Evolutionary conservation across 2,888 invertebrate genomes (phyloP).

Genomic region (Leptinotarsa rubiginosa): DNA sequence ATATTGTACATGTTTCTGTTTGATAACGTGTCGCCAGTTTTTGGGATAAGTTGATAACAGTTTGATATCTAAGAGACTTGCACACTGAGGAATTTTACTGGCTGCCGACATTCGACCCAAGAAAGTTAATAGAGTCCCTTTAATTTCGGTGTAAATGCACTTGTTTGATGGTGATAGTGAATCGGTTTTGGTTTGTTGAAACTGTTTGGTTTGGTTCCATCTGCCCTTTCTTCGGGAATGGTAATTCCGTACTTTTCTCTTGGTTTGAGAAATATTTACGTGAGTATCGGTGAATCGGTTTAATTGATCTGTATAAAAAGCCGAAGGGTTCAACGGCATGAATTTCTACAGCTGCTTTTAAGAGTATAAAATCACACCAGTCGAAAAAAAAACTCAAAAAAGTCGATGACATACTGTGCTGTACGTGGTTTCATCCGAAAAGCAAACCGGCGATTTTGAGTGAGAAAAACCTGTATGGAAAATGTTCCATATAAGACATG

Average conservation of each 20-base stretch:
- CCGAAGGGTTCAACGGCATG: no score
- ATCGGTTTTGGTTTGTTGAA: background rate
- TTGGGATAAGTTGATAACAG: background rate
- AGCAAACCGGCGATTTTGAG: no score
- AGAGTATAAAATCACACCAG: no score
- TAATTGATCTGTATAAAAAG: background rate
- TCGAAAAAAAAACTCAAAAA: no score
- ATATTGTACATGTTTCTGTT: conserved; percentile 17
- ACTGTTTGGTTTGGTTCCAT: background rate
- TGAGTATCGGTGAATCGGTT: background rate
- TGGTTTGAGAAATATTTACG: background rate
- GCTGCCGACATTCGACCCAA: background rate
- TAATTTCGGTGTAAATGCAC: conserved; percentile 3
- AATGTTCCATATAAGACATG: no score
- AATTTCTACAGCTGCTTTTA: no score
- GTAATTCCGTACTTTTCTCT: background rate
- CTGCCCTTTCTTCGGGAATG: background rate
- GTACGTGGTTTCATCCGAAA: no score
- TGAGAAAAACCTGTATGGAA: no score
- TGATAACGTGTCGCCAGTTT: background rate
- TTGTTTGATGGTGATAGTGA: background rate
- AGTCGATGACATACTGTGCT: no score
- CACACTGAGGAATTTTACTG: background rate
- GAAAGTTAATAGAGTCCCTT: background rate
- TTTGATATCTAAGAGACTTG: background rate